Evolutionary conservation across 1,140 invertebrate species (phyloP), one percentile per base, ranked within the genome.

Genomic region (Hylaeus anthracinus): DNA sequence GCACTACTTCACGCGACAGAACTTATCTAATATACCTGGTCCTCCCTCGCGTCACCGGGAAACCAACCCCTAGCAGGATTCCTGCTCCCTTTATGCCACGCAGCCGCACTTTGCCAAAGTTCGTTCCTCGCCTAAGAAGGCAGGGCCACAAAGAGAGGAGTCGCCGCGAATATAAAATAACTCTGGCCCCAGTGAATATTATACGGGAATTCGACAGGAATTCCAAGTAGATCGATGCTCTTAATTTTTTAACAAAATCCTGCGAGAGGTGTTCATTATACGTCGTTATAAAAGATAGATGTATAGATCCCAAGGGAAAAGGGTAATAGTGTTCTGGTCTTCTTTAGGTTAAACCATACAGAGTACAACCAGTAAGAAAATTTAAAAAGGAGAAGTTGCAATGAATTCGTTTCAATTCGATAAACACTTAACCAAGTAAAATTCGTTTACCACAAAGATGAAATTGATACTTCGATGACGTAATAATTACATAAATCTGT

Each of bases 1-100:
- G 82, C 84, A 86, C 85, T 86, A 88, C 85, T 85, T 86, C 82
- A 80, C 80, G 63, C 75, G 79, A 81, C 82, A 84, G 85, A 91
- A 91, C 88, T 90, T 90, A 89, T 90, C 90, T 90, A 91, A 89
- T 90, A 91, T 88, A 86, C 82, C 87, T 85, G 88, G 77, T 58
- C 60, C 58, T 65, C 80, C 80, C 74, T 66, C 76, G 81, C 85
- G 71, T 80, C 79, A 73, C 74, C 67, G 70, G 71, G 77, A 83
- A 85, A 81, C 79, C 75, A 58, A 63, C 56, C 55, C 56, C 75
- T 77, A 76, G 64, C 72, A 48, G 45, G 66, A 77, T 70, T 65
- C 71, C 41, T 77, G 79, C 79, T 75, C 79, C 85, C 81, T 84
- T 79, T 85, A 84, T 64, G 51, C 77, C 84, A 85, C 84, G 84